Evolutionary conservation across 1,140 invertebrate genomes (phyloP).

Genomic region (Tetragnatha versicolor): DNA sequence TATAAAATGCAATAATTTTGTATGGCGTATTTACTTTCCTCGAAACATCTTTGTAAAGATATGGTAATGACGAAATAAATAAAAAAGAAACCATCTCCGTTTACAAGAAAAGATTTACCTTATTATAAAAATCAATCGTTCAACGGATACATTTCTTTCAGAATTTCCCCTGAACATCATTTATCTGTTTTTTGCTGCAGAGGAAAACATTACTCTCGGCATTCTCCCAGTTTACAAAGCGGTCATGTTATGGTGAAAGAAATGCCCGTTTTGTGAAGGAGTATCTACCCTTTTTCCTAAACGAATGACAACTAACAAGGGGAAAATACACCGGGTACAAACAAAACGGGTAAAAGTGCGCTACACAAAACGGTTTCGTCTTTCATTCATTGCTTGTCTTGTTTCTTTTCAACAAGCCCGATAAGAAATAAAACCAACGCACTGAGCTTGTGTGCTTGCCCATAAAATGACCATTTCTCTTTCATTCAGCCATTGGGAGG

Average conservation of each 20-base stretch:
- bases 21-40: too few species aligned
- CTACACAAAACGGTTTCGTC: neutral
- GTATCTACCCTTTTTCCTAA: neutral
- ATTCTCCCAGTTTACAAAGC: constrained; percentile 21
- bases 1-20: too few species aligned
- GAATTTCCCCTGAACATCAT: too few species aligned
- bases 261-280: neutral
- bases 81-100: too few species aligned
- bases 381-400: neutral
- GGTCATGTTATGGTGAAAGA: neutral
- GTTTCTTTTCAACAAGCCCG: neutral
- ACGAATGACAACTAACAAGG: neutral
- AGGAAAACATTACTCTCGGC: too few species aligned
- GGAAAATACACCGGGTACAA: neutral
- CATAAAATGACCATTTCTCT: constrained; percentile 24
- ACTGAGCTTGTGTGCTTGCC: neutral
- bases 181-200: too few species aligned
- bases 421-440: neutral
- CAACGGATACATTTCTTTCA: too few species aligned
- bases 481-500: neutral
- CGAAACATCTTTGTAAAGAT: too few species aligned
- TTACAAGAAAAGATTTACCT: too few species aligned
- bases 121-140: too few species aligned
- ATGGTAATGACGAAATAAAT: too few species aligned
- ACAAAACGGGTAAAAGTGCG: neutral